Evolutionary conservation across 2,888 invertebrate genomes (phyloP).

Genomic region (Folsomia manolachei): DNA sequence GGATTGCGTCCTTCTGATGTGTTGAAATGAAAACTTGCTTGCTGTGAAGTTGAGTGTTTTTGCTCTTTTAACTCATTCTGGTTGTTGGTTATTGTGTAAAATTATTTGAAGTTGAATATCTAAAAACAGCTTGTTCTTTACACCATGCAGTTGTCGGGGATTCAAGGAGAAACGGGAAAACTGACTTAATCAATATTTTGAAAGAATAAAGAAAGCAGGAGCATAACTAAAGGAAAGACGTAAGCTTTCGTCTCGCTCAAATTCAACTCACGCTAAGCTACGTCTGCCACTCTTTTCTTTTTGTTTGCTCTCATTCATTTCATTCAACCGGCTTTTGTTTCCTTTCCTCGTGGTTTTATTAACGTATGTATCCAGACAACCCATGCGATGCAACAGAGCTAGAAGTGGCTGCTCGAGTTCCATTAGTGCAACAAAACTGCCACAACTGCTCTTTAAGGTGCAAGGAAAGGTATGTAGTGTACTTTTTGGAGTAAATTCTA

Average conservation of each 20-base stretch:
- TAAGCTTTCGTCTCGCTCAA: not conserved
- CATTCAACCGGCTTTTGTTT: not conserved
- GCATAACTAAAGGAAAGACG: not conserved
- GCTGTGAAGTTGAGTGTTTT: not conserved
- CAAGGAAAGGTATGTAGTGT: not conserved
- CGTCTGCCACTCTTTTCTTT: too few species aligned
- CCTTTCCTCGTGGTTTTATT: not conserved
- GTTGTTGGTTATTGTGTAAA: not conserved
- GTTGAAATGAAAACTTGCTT: not conserved
- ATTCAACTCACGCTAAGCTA: not conserved
- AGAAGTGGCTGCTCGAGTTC: too few species aligned
- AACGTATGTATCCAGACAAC: too few species aligned
- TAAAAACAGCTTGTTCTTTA: not conserved
- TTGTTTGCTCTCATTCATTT: not conserved
- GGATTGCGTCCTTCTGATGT: not conserved
- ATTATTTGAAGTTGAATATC: not conserved
- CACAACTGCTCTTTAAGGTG: not conserved
- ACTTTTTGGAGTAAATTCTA: not conserved
- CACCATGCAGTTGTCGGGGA: not conserved
- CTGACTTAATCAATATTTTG: slow-evolving; percentile 7
- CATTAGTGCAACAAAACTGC: not conserved
- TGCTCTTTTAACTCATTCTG: not conserved
- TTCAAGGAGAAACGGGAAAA: not conserved
- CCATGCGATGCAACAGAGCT: too few species aligned
- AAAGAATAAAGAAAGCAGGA: not conserved